Evolutionary conservation across 2,797 vertebrate species (phyloP).

Genomic region (Enteromius anoplus): DNA sequence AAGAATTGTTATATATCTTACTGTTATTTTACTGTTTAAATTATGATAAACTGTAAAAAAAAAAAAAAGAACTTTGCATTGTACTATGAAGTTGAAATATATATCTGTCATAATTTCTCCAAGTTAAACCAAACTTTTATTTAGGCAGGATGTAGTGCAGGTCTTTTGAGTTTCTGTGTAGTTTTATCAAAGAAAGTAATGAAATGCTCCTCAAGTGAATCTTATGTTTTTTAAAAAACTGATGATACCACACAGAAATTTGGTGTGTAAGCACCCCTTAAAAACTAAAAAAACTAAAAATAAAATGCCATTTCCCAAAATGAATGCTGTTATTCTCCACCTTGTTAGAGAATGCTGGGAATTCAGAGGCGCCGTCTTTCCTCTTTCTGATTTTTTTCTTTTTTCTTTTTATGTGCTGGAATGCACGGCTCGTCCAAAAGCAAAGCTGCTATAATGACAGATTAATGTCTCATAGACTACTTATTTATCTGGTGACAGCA

Average conservation of each 20-base stretch:
- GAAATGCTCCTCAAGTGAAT: not conserved
- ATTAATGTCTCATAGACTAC: conserved; percentile 65
- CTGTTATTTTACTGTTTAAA: not conserved
- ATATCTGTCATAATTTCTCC: not conserved
- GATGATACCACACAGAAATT: not conserved
- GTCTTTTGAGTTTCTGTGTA: not conserved
- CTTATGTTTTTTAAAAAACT: not conserved
- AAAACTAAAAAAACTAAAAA: not conserved
- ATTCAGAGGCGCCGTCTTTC: conserved; percentile 27
- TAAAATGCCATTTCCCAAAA: conserved; percentile 29
- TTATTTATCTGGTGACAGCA: conserved; percentile 61
- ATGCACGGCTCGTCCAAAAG: not conserved
- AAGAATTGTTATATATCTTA: too few relatives aligned
- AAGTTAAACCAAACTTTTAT: not conserved
- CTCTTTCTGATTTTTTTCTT: not conserved
- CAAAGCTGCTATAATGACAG: conserved; percentile 55
- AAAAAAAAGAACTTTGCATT: too few relatives aligned
- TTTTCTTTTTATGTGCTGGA: conserved; percentile 18
- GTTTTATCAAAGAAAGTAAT: not conserved
- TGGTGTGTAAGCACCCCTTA: not conserved
- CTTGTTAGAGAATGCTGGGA: conserved; percentile 32
- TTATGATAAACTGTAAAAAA: not conserved
- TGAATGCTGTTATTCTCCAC: conserved; percentile 21
- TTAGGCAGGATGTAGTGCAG: not conserved
- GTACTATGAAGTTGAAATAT: not conserved